Evolutionary conservation across 1,140 invertebrate species (phyloP), one percentile per base, ranked within the genome.

Genomic region (Platorchestia sp.): DNA sequence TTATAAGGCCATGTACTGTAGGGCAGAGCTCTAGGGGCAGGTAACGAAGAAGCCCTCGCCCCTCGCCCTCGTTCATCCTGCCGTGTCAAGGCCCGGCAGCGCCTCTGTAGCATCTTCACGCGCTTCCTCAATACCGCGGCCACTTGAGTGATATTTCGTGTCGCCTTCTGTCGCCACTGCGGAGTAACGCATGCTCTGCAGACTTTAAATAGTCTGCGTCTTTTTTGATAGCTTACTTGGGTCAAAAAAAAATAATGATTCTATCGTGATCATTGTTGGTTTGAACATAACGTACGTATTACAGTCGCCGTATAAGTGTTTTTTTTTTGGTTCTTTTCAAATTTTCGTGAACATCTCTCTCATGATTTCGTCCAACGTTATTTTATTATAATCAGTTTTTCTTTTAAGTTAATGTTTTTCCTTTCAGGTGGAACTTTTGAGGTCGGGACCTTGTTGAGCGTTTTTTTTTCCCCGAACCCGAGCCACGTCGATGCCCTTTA

Each of bases 61-160:
- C 87, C 87, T 44, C 43, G 87, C 87, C 87, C 87, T 41, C 43
- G 36, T 42, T 89, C 87, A 41, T 42, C 6, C 43, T 41, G 87
- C 41, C 27, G 41, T 41, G n/a, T 41, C 43, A 41, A 89, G 87
- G 87, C 7, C 87, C 87, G 7, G 7, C 5, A 42, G 10, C 87
- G 27, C 87, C 43, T 14, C 87, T 41, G 87, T 44, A 42, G n/a
- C 14, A 89, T 89, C 87, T 89, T 89, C 87, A 89, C 16, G 7
- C 87, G 22, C 87, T 89, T 89, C 87, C 87, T 89, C 43, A 89
- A 44, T 89, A 89, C 87, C 87, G 36, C 59, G 27, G 59, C 59
- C 14, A 75, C 59, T 22, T 27, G 27, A 75, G 59, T 75, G 59
- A 75, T 75, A 1, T 75, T 75, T 75, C 27, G 36, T 75, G 59